These are phyloP conservation scores for Tachina grossa DNA, from an alignment of 2,888 invertebrate genomes.

Conservation along the genomic window DNA sequence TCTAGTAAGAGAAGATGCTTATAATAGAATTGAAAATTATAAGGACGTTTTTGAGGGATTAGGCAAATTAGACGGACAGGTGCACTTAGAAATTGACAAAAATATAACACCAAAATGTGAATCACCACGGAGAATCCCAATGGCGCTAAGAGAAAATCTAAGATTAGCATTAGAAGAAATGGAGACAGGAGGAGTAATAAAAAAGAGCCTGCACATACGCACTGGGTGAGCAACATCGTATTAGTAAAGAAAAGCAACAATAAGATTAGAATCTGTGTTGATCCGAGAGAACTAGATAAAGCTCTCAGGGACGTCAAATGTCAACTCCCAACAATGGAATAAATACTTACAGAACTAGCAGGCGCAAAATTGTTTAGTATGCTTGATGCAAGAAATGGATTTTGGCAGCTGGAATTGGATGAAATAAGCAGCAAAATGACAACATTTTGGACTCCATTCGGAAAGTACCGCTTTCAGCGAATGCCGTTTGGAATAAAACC, in stretches of 20 bases:
- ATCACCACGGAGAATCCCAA: no score
- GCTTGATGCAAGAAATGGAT: slow-evolving; percentile 32
- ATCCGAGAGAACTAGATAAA: neutral
- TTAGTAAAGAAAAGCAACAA: slow-evolving; percentile 13
- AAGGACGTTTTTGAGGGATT: no score
- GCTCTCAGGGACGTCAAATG: slow-evolving; percentile 12
- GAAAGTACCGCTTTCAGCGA: neutral
- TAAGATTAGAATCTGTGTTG: slow-evolving; percentile 15
- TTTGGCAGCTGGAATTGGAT: slow-evolving; percentile 39
- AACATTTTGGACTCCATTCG: slow-evolving; percentile 29
- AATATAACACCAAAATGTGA: no score
- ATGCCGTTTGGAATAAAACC: slow-evolving; percentile 8
- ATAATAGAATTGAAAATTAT: no score
- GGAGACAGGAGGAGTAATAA: no score
- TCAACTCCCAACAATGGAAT: neutral
- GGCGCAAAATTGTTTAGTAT: slow-evolving; percentile 7
- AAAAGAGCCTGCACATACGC: no score
- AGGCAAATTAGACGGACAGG: no score
- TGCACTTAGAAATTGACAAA: no score
- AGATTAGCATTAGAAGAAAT: no score
- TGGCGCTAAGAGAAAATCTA: no score
- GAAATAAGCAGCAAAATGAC: slow-evolving; percentile 25
- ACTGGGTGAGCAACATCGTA: neutral
- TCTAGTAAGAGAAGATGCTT: no score
- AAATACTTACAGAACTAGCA: slow-evolving; percentile 3